Percentiles rank a stretch among this genome's conserved stretches.
Conservation (phyloP, 2,797 vertebrate genomes). For the Sphaeramia orbicularis region DNA sequence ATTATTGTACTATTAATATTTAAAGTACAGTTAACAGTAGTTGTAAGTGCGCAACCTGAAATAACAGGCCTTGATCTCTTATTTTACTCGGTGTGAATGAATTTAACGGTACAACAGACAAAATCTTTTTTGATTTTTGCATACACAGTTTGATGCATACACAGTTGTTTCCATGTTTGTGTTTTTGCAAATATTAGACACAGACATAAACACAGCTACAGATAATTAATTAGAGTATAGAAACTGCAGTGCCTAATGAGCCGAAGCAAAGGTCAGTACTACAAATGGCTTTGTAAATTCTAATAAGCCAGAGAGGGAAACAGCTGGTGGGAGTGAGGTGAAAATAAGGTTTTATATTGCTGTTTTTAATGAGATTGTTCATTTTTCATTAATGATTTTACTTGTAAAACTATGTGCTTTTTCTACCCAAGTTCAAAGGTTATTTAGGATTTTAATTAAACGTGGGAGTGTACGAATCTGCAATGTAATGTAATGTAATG, state of each 20-base stretch:
- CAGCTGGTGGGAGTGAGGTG: background rate
- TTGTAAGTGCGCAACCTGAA: conserved; percentile 1
- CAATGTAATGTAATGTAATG: too few relatives aligned
- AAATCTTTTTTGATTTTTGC: background rate
- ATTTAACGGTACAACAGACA: background rate
- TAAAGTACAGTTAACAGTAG: background rate
- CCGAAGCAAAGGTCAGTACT: conserved; percentile 46
- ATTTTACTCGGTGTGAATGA: background rate
- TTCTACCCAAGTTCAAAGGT: conserved; percentile 22
- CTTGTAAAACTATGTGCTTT: conserved; percentile 3
- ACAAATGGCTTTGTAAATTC: conserved; percentile 24
- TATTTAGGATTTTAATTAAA: background rate
- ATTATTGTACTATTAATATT: conserved; percentile 1
- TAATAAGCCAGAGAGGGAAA: conserved; percentile 9
- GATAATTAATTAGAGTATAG: conserved; percentile 44
- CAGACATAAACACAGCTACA: conserved; percentile 10
- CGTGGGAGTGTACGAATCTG: conserved; percentile 13
- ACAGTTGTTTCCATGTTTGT: background rate
- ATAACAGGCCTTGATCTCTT: conserved; percentile 15
- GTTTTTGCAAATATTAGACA: conserved; percentile 7
- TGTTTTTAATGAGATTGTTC: background rate
- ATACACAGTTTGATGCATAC: background rate
- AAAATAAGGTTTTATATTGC: conserved; percentile 10
- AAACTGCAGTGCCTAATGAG: conserved; percentile 30
- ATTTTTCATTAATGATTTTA: conserved; percentile 12